phyloP scores from a whole-genome alignment of 2,888 invertebrate genomes.

The Loripinus fragilis region DNA sequence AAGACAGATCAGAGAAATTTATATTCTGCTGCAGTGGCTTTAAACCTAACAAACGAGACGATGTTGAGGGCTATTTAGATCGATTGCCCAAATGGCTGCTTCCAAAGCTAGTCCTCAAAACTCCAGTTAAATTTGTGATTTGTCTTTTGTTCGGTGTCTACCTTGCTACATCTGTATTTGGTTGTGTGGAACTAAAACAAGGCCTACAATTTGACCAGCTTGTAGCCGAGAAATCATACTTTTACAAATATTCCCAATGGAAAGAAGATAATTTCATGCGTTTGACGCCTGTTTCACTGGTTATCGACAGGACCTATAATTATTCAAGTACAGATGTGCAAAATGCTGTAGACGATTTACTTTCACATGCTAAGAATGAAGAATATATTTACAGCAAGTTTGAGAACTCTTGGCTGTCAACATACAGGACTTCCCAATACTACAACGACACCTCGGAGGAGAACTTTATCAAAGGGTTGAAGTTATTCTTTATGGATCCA shows the following conservation, averaged over 20 bases:
- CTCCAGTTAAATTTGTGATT: constrained; percentile 55
- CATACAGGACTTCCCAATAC: constrained; percentile 17
- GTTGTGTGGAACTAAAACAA: constrained; percentile 50
- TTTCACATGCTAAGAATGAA: constrained; percentile 23
- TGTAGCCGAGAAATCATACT: constrained; percentile 49
- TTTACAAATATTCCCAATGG: constrained; percentile 38
- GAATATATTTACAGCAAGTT: constrained; percentile 31
- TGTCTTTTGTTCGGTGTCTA: constrained; percentile 63
- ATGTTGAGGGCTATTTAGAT: constrained; percentile 63
- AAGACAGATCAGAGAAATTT: constrained; percentile 11
- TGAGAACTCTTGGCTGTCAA: constrained; percentile 43
- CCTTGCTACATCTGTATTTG: constrained; percentile 50
- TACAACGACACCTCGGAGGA: constrained; percentile 23
- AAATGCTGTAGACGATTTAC: constrained; percentile 11
- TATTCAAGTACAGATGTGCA: constrained; percentile 32
- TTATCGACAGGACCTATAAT: constrained; percentile 19
- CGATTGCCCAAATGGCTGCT: constrained; percentile 61
- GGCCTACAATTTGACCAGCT: constrained; percentile 48
- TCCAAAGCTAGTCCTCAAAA: constrained; percentile 58
- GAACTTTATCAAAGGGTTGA: constrained; percentile 35
- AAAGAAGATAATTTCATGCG: constrained; percentile 35
- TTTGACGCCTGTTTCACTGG: constrained; percentile 32
- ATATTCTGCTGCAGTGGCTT: constrained; percentile 43
- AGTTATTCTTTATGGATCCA: constrained; percentile 27
- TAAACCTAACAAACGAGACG: constrained; percentile 35